Base-by-base conservation (phyloP, 1,140 invertebrate species). In the Euura lappo region DNA sequence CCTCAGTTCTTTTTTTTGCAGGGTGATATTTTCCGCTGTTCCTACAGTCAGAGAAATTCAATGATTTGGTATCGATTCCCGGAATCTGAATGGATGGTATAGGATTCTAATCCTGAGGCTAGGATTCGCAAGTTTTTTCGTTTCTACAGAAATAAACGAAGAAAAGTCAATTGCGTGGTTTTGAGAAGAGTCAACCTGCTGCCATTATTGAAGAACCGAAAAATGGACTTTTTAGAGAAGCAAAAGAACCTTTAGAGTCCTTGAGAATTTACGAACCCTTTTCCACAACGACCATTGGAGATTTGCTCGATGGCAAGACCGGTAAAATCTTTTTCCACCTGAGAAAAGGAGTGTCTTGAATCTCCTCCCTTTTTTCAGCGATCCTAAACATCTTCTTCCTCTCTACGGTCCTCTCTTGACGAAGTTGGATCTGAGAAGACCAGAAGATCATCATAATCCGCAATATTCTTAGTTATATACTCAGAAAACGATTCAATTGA, bases 381-480 rank as follows among this genome's bases (percentile, higher is more conserved):
- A 97, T 91, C 88, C 96, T 94, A 77, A 97, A 97, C 90, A 98
- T 94, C 89, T 98, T 98, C 77, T 95, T 91, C 77, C 97, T 90
- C 82, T 98, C 97, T 87, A 98, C 97, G 0, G 96, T 97, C 68
- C 97, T 89, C 85, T 98, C 97, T 78, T 95, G 90, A 65, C 94
- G 90, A 68, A 96, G 81, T 88, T 96, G 95, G 66, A 93, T 92
- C 93, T 94, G 74, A 70, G 83, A 80, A 76, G 73, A 65, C n/a
- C 44, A 45, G 4, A 28, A 28, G 28, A 28, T 28, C 28, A 28
- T 28, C 28, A 28, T 28, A 28, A 28, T 28, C 28, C 28, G 28
- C 28, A 28, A 28, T 28, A 28, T 28, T 28, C 28, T 28, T 46
- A 44, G 45, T 7, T 11, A 44, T 45, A 11, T 70, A 28, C 44